Evolutionary conservation across 2,888 invertebrate genomes (phyloP).

Genomic region (Phengaris alcon): DNA sequence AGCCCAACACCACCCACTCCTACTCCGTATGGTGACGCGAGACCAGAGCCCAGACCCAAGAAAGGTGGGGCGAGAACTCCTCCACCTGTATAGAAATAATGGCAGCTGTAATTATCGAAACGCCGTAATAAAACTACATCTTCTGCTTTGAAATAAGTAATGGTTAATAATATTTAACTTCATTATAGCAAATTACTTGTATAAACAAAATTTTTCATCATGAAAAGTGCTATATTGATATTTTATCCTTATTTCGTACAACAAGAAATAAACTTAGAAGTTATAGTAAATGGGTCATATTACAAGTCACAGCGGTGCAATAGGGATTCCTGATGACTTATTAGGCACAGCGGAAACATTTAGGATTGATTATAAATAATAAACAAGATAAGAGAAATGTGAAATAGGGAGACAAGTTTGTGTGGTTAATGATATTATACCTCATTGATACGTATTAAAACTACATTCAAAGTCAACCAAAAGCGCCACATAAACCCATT

Average conservation of each 20-base stretch:
- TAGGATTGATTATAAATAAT: constrained; percentile 70
- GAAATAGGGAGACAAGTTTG: constrained; percentile 46
- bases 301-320: constrained; percentile 70
- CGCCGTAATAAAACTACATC: not conserved
- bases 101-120: not conserved
- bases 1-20: constrained; percentile 83
- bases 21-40: constrained; percentile 80
- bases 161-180: not conserved
- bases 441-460: too few relatives aligned
- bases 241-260: constrained; percentile 35
- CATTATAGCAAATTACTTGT: not conserved
- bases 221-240: not conserved
- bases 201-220: not conserved
- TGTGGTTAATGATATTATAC: constrained; percentile 4
- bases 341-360: constrained; percentile 72
- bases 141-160: constrained; percentile 38
- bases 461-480: not conserved
- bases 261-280: constrained; percentile 55
- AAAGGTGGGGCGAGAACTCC: constrained; percentile 93
- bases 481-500: not conserved
- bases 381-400: constrained; percentile 66
- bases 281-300: constrained; percentile 59
- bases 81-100: constrained; percentile 76
- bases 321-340: constrained; percentile 71
- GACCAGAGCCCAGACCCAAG: constrained; percentile 90